phyloP scores from a whole-genome alignment of 2,888 invertebrate species.

The Agonopterix arenella region DNA sequence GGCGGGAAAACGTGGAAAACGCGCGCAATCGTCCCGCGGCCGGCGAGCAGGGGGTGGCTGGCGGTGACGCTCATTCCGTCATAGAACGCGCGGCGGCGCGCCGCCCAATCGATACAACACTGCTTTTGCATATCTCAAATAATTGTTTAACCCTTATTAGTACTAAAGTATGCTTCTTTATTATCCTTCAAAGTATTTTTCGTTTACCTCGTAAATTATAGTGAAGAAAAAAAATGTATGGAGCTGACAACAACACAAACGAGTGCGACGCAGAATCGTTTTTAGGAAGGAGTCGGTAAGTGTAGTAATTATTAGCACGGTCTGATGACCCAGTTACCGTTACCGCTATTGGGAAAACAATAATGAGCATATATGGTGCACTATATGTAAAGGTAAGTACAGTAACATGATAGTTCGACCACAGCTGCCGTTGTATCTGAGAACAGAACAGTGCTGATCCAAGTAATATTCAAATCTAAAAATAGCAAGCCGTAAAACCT shows the following conservation, averaged over 20 bases:
- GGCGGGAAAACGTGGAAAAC: slow-evolving; percentile 69
- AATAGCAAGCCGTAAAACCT: too few relatives aligned
- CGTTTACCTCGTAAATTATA: not conserved
- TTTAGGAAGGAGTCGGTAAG: slow-evolving; percentile 48
- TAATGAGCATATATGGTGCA: too few relatives aligned
- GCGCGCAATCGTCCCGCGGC: slow-evolving; percentile 48
- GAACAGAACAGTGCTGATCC: too few relatives aligned
- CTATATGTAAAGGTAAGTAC: too few relatives aligned
- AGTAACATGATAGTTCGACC: too few relatives aligned
- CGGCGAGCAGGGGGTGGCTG: slow-evolving; percentile 7
- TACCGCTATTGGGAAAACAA: slow-evolving; percentile 12
- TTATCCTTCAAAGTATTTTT: not conserved
- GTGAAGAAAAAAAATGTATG: slow-evolving; percentile 7
- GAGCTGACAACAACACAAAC: slow-evolving; percentile 18
- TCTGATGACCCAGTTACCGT: slow-evolving; percentile 64
- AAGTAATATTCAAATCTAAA: too few relatives aligned
- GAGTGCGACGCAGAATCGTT: slow-evolving; percentile 50
- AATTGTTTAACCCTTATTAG: slow-evolving; percentile 15
- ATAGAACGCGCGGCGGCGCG: slow-evolving; percentile 59
- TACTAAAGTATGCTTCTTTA: not conserved
- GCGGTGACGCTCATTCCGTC: slow-evolving; percentile 52
- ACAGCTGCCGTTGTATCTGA: too few relatives aligned
- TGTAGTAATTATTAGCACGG: slow-evolving; percentile 66
- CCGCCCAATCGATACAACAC: slow-evolving; percentile 59
- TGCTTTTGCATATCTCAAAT: slow-evolving; percentile 28